Conservation (phyloP, 1,140 invertebrate species). For the Orussus abietinus region DNA sequence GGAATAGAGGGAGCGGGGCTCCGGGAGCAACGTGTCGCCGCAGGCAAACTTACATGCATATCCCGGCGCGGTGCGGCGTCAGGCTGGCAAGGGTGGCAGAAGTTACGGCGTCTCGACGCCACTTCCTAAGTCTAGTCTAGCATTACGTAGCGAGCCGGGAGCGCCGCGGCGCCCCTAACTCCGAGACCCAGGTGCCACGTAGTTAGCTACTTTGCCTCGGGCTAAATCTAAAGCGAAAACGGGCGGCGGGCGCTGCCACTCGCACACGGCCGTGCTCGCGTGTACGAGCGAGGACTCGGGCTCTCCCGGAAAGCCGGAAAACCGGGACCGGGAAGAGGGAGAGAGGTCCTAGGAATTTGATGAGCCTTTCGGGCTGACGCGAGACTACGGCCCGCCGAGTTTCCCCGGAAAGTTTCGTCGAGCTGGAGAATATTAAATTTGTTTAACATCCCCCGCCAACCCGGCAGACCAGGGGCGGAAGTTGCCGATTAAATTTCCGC, state of each 20-base stretch:
- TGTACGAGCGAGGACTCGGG: constrained; percentile 8
- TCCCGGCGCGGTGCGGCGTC: constrained; percentile 34
- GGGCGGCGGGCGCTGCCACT: constrained; percentile 19
- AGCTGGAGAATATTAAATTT: constrained; percentile 44
- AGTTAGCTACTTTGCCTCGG: constrained; percentile 36
- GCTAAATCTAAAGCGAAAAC: constrained; percentile 32
- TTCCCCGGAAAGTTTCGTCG: constrained; percentile 37
- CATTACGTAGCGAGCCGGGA: constrained; percentile 21
- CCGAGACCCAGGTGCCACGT: constrained; percentile 36
- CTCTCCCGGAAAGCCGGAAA: constrained; percentile 13
- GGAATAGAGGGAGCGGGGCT: constrained; percentile 41
- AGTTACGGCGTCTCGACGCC: constrained; percentile 44
- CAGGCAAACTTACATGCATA: constrained; percentile 39
- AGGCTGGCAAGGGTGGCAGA: constrained; percentile 41
- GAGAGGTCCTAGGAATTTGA: too few relatives aligned
- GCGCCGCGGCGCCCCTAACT: constrained; percentile 6
- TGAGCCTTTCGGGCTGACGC: constrained; percentile 46
- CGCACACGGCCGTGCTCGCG: constrained; percentile 12
- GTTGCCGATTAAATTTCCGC: too few relatives aligned
- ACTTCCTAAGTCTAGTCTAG: constrained; percentile 40
- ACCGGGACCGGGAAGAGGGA: too few relatives aligned
- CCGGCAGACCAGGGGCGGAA: too few relatives aligned
- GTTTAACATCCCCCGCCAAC: constrained; percentile 39
- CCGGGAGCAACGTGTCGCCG: constrained; percentile 35
- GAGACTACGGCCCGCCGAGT: constrained; percentile 37